Percentiles rank a stretch among this genome's conserved stretches.
Conservation (phyloP, 2,888 invertebrate genomes). For the Xestia rhomboidea region DNA sequence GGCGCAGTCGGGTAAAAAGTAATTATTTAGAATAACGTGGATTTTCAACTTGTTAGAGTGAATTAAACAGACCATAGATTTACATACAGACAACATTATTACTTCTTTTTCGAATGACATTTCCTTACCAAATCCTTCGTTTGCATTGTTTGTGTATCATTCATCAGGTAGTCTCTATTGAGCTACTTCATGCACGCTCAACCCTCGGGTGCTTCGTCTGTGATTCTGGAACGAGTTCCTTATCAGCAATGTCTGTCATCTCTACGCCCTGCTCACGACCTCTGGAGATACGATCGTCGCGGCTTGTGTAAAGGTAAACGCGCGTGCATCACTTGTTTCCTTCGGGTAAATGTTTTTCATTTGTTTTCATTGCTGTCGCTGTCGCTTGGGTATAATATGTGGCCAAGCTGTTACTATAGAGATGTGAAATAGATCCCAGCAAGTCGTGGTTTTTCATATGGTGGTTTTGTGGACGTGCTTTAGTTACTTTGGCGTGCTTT, state of each 20-base stretch:
- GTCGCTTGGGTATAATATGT: not conserved
- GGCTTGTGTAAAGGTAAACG: not conserved
- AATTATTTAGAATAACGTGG: too few relatives aligned
- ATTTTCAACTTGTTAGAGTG: too few relatives aligned
- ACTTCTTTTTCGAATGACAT: not conserved
- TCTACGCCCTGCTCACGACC: not conserved
- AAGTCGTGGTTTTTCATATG: too few relatives aligned
- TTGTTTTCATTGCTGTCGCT: not conserved
- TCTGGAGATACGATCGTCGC: not conserved
- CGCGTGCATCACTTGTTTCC: not conserved
- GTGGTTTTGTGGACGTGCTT: too few relatives aligned
- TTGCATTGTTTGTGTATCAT: conserved; percentile 18
- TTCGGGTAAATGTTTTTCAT: not conserved
- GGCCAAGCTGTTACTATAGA: not conserved
- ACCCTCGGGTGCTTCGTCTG: conserved; percentile 23
- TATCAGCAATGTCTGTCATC: conserved; percentile 5
- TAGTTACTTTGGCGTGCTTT: too few relatives aligned
- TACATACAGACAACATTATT: too few relatives aligned
- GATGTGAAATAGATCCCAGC: not conserved
- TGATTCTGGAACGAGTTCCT: conserved; percentile 27
- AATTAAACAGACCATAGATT: too few relatives aligned
- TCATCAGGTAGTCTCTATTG: not conserved
- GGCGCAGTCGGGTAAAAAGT: too few relatives aligned
- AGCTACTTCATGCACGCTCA: not conserved
- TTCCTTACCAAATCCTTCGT: not conserved